Base-by-base conservation (phyloP, 2,888 invertebrate species). In the Andrena haemorrhoa region DNA sequence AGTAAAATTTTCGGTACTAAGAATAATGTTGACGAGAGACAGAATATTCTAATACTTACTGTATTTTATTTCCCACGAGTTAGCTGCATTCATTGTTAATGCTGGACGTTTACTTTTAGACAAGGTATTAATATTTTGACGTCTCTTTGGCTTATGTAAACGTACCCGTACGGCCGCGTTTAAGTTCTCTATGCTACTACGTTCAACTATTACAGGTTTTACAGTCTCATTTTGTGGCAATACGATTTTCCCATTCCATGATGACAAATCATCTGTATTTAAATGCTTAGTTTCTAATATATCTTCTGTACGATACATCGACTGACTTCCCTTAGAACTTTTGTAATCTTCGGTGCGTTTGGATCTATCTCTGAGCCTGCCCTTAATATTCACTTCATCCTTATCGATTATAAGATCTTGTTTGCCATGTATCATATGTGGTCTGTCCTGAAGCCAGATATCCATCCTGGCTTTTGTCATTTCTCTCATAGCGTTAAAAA, bases 21-120 rank as follows among this genome's bases (percentile, higher is more conserved):
- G 4, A 65, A 12, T 7, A 56, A 23, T 8, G 10, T 3, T 29
- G n/a, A 6, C 12, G n/a, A 3, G 29, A 7, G 2, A 23, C 10
- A n/a, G 5, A 26, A 10, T 35, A 20, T 51, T 61, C 33, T 31
- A 33, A 1, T 53, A 72, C 51, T 63, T 47, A 71, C 63, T 8
- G 53, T 47, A 0, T 2, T 23, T 31, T 61, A 2, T 23, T 29
- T 41, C 0, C 0, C 8, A 6, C 0, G 20, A 56, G 1, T 8
- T 2, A 53, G 10, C 6, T 7, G 16, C 12, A 29, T 12, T 12
- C 20, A 1, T 16, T 47, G 8, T 16, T 12, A 4, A 49, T 0
- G 7, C 16, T 4, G 0, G 0, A 26, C 1, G 3, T 4, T 35
- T 2, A 2, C 16, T 16, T 4, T 70, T 12, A 41, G 7, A 29